A percentile compares a stretch with the other conserved stretches of the same genome.
Evolutionary conservation across 2,797 vertebrate species (phyloP).

Genomic region (Dryobates pubescens): DNA sequence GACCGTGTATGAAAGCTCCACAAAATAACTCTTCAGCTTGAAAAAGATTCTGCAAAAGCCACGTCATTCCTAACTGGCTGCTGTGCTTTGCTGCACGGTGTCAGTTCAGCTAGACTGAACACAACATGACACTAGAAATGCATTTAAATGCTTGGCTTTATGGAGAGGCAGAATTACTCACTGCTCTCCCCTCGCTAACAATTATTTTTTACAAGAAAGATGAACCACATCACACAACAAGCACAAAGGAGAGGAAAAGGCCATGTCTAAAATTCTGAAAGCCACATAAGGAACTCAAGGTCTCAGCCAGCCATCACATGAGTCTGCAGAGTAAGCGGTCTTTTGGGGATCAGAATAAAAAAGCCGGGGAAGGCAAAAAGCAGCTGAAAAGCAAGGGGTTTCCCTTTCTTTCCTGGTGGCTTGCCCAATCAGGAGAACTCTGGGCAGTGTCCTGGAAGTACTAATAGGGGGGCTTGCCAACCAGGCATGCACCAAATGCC

Average conservation of each 20-base stretch:
- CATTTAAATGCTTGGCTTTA: background rate
- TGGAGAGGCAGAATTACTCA: background rate
- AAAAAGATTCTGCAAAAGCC: background rate
- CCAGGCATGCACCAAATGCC: background rate
- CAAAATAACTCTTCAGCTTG: background rate
- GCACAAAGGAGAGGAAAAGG: background rate
- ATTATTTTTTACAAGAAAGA: background rate
- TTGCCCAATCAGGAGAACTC: background rate
- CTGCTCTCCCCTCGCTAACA: background rate
- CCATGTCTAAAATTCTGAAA: background rate
- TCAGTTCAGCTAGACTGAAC: background rate
- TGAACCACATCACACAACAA: background rate
- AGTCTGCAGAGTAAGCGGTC: background rate
- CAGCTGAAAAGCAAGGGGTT: background rate
- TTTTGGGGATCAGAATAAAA: background rate
- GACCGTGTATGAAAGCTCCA: background rate
- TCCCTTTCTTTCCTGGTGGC: background rate
- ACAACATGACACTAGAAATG: background rate
- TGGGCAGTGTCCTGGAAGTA: background rate
- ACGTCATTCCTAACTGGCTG: background rate
- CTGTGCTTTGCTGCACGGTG: background rate
- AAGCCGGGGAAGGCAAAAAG: background rate
- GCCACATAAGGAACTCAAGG: background rate
- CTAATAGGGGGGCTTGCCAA: fast-evolving
- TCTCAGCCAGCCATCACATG: background rate